phyloP scores from a whole-genome alignment of 2,797 vertebrate species.

The Brachymystax lenok region DNA sequence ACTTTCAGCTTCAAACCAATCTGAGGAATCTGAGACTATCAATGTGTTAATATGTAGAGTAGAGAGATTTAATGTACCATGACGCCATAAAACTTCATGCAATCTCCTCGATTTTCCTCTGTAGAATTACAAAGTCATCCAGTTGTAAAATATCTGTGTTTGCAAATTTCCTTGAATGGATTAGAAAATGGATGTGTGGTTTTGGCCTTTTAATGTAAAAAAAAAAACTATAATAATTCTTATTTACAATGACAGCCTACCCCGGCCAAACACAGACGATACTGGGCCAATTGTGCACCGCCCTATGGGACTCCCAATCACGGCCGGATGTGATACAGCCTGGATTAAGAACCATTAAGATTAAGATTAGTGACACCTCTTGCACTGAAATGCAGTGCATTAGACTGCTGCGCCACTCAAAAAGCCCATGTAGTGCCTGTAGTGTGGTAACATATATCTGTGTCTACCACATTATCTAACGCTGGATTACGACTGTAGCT shows the following conservation, averaged over 20 bases:
- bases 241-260: no score
- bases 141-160: not conserved
- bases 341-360: no score
- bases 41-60: not conserved
- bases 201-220: not conserved
- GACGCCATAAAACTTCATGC: not conserved
- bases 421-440: not conserved
- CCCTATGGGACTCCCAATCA: no score
- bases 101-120: not conserved
- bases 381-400: no score
- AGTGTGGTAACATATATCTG: not conserved
- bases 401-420: no score
- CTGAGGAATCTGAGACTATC: no score
- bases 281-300: no score
- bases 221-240: no score
- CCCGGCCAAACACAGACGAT: no score
- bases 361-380: no score
- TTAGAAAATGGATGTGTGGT: not conserved
- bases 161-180: not conserved
- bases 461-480: not conserved
- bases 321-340: no score
- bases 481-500: not conserved
- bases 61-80: not conserved
- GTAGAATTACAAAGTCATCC: not conserved
- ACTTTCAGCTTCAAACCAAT: not conserved